Percentiles rank a stretch among this genome's conserved stretches.
These are phyloP conservation scores for Allacma fusca DNA, from an alignment of 2,888 invertebrate species.

Conservation along the genomic window DNA sequence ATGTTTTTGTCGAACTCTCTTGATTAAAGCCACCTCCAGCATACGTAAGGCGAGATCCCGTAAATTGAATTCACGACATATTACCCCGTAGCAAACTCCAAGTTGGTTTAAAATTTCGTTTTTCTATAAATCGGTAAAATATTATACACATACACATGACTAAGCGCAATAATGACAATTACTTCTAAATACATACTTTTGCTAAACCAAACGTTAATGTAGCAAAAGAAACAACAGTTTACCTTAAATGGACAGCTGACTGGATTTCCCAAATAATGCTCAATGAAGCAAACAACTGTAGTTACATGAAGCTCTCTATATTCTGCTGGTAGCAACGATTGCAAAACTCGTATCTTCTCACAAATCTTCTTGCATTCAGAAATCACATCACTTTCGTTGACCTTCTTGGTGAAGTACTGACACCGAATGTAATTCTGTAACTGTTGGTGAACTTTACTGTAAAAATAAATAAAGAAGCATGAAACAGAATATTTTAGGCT, in stretches of 20 bases:
- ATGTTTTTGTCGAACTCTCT: conserved; percentile 24
- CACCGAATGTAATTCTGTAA: no score
- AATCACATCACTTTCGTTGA: neutral
- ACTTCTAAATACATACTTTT: no score
- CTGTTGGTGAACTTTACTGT: no score
- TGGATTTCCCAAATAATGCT: conserved; percentile 14
- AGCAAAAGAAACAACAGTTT: no score
- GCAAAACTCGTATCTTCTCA: neutral
- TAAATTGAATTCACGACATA: conserved; percentile 21
- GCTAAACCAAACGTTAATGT: no score
- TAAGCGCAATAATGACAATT: no score
- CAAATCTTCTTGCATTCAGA: conserved; percentile 8
- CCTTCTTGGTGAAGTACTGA: neutral
- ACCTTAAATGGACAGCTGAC: conserved; percentile 11
- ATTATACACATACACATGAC: no score
- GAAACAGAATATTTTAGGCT: no score
- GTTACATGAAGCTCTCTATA: conserved; percentile 17
- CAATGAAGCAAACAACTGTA: conserved; percentile 19
- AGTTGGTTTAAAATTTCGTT: conserved; percentile 22
- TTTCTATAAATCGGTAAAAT: conserved; percentile 26
- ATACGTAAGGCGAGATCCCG: neutral
- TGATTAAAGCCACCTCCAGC: neutral
- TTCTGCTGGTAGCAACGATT: neutral
- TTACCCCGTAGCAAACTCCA: conserved; percentile 27
- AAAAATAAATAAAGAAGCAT: no score